Evolutionary conservation across 1,140 invertebrate species (phyloP).

Genomic region (Drosophila sp.): DNA sequence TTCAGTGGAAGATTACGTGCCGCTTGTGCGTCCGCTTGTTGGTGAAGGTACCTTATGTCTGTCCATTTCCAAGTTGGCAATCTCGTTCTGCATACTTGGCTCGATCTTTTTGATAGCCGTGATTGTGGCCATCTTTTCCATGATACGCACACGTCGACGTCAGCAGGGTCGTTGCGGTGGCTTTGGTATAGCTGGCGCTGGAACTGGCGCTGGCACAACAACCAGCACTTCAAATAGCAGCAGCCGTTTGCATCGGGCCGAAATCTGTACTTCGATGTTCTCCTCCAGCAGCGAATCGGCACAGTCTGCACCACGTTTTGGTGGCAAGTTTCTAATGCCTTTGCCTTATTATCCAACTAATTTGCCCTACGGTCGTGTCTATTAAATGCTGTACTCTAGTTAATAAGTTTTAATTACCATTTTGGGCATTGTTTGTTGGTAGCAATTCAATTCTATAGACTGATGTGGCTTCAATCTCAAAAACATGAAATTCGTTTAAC

Average conservation of each 20-base stretch:
- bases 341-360: slow-evolving; percentile 81
- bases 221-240: slow-evolving; percentile 71
- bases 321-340: slow-evolving; percentile 80
- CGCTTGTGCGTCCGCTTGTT: slow-evolving; percentile 59
- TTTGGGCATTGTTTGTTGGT: slow-evolving; percentile 15
- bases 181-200: slow-evolving; percentile 35
- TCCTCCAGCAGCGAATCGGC: slow-evolving; percentile 82
- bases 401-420: slow-evolving; percentile 14
- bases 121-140: slow-evolving; percentile 87
- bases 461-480: slow-evolving; percentile 62
- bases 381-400: slow-evolving; percentile 40
- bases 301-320: slow-evolving; percentile 77
- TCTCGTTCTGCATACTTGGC: slow-evolving; percentile 89
- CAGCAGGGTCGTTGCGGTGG: slow-evolving; percentile 45
- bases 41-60: slow-evolving; percentile 87
- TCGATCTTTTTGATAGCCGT: slow-evolving; percentile 88
- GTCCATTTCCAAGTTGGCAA: slow-evolving; percentile 89
- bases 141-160: slow-evolving; percentile 86
- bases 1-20: slow-evolving; percentile 78
- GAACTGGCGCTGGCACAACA: slow-evolving; percentile 37
- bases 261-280: slow-evolving; percentile 82
- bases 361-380: slow-evolving; percentile 82
- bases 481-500: slow-evolving; percentile 69
- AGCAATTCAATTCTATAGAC: slow-evolving; percentile 61
- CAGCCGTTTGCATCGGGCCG: slow-evolving; percentile 68